Conservation (phyloP, 2,888 invertebrate genomes). For the Tanypteryx hageni region DNA sequence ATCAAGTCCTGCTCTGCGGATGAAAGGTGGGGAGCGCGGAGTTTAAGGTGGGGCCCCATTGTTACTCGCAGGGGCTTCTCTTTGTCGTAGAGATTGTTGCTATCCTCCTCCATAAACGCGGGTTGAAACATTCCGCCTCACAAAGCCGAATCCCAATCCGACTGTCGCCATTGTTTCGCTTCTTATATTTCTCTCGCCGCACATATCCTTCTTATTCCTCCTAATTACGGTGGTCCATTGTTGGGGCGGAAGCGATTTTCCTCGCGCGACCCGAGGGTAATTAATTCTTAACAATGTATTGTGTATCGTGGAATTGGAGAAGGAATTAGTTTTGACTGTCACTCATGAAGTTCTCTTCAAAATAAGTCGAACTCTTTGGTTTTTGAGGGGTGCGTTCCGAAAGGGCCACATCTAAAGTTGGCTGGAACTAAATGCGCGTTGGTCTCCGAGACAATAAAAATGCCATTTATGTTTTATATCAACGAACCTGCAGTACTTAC, state of each 20-base stretch:
- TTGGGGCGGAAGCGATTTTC: neutral
- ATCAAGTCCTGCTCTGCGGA: conserved; percentile 36
- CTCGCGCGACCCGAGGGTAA: neutral
- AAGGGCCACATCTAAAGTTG: too few relatives aligned
- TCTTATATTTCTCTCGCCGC: neutral
- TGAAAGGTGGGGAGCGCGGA: neutral
- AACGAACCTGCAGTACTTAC: too few relatives aligned
- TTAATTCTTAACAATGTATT: neutral
- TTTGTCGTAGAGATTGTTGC: neutral
- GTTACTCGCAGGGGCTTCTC: neutral
- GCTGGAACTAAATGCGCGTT: too few relatives aligned
- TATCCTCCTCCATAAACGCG: neutral
- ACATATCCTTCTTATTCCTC: neutral
- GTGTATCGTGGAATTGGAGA: neutral
- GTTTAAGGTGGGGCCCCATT: neutral
- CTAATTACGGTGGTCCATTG: neutral
- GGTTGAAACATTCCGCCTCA: too few relatives aligned
- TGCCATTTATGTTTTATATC: too few relatives aligned
- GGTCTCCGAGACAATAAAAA: too few relatives aligned
- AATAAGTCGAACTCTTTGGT: neutral
- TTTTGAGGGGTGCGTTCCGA: neutral
- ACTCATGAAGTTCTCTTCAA: neutral
- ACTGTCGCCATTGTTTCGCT: neutral
- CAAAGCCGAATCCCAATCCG: neutral
- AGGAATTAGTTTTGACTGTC: neutral